Conservation (phyloP, 1,140 invertebrate genomes). For the Dolichoris vasculosae region DNA sequence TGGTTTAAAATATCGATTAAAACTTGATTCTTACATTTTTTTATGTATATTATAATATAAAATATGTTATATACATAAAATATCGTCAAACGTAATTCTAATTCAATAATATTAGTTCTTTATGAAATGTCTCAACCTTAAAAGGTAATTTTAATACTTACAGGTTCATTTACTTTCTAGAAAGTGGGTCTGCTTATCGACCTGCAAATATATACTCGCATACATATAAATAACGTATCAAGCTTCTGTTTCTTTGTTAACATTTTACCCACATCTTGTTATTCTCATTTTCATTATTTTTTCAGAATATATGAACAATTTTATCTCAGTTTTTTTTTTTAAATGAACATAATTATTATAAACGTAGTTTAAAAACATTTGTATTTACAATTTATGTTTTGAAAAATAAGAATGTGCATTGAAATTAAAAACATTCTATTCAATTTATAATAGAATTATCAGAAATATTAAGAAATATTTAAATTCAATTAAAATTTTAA, state of each 20-base stretch:
- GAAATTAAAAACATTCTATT: background rate
- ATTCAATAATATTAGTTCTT: background rate
- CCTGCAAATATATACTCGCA: conserved; percentile 43
- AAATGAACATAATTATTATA: background rate
- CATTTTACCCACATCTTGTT: conserved; percentile 4
- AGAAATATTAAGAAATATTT: background rate
- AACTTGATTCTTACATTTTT: too few relatives aligned
- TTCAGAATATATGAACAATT: background rate
- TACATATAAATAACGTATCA: conserved; percentile 59
- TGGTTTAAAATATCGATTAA: too few relatives aligned
- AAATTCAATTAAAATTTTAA: background rate
- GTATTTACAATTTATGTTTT: background rate
- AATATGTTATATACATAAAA: background rate
- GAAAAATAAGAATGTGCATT: background rate
- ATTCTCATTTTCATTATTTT: conserved; percentile 8
- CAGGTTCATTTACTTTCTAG: conserved; percentile 27
- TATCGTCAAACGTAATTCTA: background rate
- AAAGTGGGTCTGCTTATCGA: conserved; percentile 53
- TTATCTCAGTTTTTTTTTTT: background rate
- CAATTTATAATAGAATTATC: too few relatives aligned
- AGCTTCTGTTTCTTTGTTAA: conserved; percentile 41
- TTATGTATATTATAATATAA: too few relatives aligned
- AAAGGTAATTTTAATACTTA: conserved; percentile 17
- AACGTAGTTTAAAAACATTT: background rate
- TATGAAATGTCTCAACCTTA: background rate